These are phyloP conservation scores for Drosophila villosipedis DNA, from an alignment of 2,888 invertebrate genomes.

Conservation along the genomic window DNA sequence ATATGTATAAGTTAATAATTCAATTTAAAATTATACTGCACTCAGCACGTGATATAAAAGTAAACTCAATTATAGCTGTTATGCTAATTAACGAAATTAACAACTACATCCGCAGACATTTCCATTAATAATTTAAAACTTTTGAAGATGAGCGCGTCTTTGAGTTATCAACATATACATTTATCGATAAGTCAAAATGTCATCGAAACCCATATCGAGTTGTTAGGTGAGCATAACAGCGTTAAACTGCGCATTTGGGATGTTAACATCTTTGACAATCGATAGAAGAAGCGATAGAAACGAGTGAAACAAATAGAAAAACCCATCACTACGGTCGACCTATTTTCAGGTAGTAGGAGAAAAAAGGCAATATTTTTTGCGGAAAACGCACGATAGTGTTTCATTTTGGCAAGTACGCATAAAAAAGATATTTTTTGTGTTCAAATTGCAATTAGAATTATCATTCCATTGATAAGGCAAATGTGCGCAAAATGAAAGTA, in stretches of 20 bases:
- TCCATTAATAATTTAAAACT: background rate
- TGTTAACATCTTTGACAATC: constrained; percentile 21
- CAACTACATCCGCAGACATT: background rate
- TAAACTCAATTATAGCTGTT: background rate
- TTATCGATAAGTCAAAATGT: background rate
- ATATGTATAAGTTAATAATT: background rate
- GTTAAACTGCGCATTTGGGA: constrained; percentile 3
- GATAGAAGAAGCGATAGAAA: constrained; percentile 14
- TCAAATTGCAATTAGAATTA: constrained; percentile 33
- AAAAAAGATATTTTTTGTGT: constrained; percentile 10
- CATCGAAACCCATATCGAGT: background rate
- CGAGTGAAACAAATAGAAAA: constrained; percentile 33
- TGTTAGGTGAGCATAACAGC: no score
- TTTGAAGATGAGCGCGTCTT: constrained; percentile 1
- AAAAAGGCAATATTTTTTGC: constrained; percentile 70
- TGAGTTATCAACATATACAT: background rate
- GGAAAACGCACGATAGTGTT: constrained; percentile 42
- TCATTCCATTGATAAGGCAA: constrained; percentile 49
- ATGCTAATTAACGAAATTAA: constrained; percentile 1
- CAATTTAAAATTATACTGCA: background rate
- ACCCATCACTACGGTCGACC: constrained; percentile 64
- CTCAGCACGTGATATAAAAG: background rate
- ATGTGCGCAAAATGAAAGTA: constrained; percentile 84
- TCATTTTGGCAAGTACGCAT: constrained; percentile 14
- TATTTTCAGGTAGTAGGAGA: constrained; percentile 67